Base-by-base conservation (phyloP, 2,888 invertebrate species). In the Polydrusus cervinus region DNA sequence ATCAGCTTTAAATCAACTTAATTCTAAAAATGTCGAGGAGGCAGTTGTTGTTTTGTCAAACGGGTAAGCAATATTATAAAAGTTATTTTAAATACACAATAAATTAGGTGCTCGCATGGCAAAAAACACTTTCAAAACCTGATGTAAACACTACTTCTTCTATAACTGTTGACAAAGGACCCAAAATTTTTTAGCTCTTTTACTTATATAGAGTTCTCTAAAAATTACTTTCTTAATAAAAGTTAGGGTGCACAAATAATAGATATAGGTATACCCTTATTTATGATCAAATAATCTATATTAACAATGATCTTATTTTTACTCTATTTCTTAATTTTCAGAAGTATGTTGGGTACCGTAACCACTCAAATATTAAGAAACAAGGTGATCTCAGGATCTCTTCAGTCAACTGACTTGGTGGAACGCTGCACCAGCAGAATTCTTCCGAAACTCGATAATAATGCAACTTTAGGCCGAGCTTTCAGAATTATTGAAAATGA, bases 401-500 rank as follows among this genome's bases (percentile, higher is more conserved):
- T 92, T 1, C 89, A 90, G 61, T 85, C 88, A 0, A 86, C 88
- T 0, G 93, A 94, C 80, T 86, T 89, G 0, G 91, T 95, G 2
- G 88, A 90, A 16, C 92, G 92, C 82, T 91, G 91, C 34, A 86
- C 92, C 7, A 90, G 92, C 79, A 93, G 92, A 82, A 93, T 94
- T 82, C 94, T 92, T 83, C 91, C 93, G 78, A 93, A 92, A 87
- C 89, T 95, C 34, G 88, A 90, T 55, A 87, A 91, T 64, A 86
- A 90, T 72, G 91, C 93, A 7, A 90, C 90, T 3, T 87, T 97
- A 13, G 95, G 95, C 3, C 89, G 90, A 78, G 88, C 96, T 47
- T 95, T 95, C 0, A 89, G 94, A 57, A 90, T 96, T 82, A 88
- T 97, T 61, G 95, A 97, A 84, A 91, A 92, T 55, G 93, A 96